phyloP scores from a whole-genome alignment of 1,140 invertebrate species.

The Colletes latitarsis region DNA sequence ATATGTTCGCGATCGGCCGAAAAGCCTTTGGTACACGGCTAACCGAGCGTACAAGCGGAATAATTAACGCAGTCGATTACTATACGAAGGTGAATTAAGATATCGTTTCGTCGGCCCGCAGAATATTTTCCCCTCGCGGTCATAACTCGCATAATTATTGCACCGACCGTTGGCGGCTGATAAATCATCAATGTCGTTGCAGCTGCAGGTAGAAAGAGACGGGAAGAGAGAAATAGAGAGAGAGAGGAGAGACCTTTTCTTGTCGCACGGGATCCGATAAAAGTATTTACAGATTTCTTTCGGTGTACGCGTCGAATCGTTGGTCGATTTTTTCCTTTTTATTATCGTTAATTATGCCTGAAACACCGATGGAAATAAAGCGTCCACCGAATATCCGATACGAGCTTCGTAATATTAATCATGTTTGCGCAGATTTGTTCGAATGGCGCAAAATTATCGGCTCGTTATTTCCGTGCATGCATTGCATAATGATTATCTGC shows the following conservation, averaged over 20 bases:
- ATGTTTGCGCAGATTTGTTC: conserved; percentile 54
- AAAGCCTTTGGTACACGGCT: not conserved
- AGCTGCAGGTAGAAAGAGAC: not conserved
- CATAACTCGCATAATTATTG: conserved; percentile 32
- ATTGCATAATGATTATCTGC: conserved; percentile 56
- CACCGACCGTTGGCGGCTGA: not conserved
- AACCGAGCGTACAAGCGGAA: not conserved
- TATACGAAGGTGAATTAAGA: conserved; percentile 30
- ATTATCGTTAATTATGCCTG: conserved; percentile 17
- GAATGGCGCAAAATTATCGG: conserved; percentile 47
- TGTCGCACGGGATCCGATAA: not conserved
- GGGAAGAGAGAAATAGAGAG: not conserved
- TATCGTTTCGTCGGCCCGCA: not conserved
- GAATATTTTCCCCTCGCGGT: conserved; percentile 1
- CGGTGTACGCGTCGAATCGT: too few relatives aligned
- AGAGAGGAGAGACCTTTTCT: not conserved
- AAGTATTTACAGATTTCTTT: conserved; percentile 14
- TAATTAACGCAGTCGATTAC: conserved; percentile 32
- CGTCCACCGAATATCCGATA: conserved; percentile 19
- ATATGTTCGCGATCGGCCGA: not conserved
- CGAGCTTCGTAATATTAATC: conserved; percentile 41
- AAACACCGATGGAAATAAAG: conserved; percentile 1
- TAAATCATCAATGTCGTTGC: conserved; percentile 33
- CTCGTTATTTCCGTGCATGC: conserved; percentile 44
- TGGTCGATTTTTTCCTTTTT: not conserved